A percentile compares a stretch with the other conserved stretches of the same genome.
These are phyloP conservation scores for Megaptera novaeangliae DNA, from an alignment of 2,113 vertebrate genomes.

Conservation along the genomic window DNA sequence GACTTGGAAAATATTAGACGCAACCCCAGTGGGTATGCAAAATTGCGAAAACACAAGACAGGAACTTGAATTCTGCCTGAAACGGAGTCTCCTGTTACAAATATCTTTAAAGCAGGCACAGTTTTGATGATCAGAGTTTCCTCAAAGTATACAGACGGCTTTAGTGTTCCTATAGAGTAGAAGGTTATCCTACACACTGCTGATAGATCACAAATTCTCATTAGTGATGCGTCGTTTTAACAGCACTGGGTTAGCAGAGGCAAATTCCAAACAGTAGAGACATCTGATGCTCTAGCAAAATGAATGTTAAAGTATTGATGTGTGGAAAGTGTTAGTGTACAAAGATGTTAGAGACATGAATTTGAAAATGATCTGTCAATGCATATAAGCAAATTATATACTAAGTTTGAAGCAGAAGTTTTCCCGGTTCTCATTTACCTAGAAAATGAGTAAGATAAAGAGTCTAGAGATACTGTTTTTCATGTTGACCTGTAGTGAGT, in stretches of 20 bases:
- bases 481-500: background rate
- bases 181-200: background rate
- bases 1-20: background rate
- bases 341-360: background rate
- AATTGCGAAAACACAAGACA: background rate
- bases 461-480: background rate
- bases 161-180: background rate
- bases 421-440: background rate
- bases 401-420: background rate
- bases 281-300: background rate
- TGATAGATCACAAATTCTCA: background rate
- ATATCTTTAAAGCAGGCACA: background rate
- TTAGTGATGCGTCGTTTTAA: background rate
- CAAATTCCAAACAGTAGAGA: background rate
- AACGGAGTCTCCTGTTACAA: background rate
- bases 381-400: background rate
- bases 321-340: background rate
- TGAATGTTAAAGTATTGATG: background rate
- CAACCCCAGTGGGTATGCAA: background rate
- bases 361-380: constrained; percentile 8
- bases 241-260: background rate
- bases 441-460: background rate
- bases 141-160: background rate
- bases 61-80: background rate
- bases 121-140: background rate